These are phyloP conservation scores for Oscheius sp. DNA, from an alignment of 2,888 invertebrate genomes.

Conservation along the genomic window DNA sequence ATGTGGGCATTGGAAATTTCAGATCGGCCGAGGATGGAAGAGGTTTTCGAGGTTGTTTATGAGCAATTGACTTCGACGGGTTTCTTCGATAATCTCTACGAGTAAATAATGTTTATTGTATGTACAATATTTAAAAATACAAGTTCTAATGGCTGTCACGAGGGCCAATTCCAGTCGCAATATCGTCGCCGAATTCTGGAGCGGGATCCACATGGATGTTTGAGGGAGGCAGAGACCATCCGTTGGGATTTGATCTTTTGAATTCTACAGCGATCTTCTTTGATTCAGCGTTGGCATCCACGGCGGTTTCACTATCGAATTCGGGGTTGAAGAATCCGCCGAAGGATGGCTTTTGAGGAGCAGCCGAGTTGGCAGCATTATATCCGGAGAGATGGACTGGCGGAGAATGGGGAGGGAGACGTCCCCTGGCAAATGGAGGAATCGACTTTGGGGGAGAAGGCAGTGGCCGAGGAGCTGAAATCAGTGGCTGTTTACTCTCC, in stretches of 20 bases:
- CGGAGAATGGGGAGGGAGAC: not conserved
- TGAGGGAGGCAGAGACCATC: not conserved
- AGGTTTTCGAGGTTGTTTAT: not conserved
- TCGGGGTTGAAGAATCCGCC: constrained; percentile 16
- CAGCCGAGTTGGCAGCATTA: constrained; percentile 7
- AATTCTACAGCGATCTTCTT: not conserved
- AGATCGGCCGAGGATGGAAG: constrained; percentile 21
- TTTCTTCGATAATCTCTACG: constrained; percentile 13
- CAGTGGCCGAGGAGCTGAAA: not conserved
- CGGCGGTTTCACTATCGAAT: not conserved
- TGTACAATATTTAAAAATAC: not conserved
- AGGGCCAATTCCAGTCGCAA: not conserved
- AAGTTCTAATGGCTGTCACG: not conserved
- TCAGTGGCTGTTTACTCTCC: not conserved
- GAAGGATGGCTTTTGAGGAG: not conserved
- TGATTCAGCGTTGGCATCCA: not conserved
- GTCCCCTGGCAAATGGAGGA: not conserved
- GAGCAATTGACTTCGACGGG: not conserved
- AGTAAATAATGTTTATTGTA: not conserved
- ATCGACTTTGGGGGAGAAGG: not conserved
- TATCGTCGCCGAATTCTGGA: constrained; percentile 14
- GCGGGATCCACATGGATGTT: not conserved
- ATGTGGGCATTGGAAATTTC: constrained; percentile 1
- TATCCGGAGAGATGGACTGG: constrained; percentile 8
- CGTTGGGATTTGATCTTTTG: not conserved